Conservation (phyloP, 2,888 invertebrate genomes). For the Athrips mouffetella region DNA sequence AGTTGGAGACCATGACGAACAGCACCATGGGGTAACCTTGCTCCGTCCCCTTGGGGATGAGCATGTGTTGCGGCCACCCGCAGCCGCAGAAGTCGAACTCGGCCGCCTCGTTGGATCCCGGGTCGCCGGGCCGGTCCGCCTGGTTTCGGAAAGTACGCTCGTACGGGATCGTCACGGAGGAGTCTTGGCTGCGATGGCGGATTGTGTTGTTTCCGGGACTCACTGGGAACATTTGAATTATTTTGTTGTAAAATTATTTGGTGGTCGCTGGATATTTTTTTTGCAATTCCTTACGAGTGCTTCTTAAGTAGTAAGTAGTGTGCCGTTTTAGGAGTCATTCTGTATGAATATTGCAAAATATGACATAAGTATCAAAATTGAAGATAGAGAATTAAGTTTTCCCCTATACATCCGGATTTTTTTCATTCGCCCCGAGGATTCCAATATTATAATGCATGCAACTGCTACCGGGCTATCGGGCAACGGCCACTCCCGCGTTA, state of each 20-base stretch:
- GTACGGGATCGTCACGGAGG: constrained; percentile 90
- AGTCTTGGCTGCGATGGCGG: constrained; percentile 81
- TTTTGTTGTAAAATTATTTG: too few relatives aligned
- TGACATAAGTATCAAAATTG: not conserved
- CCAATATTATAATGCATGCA: too few relatives aligned
- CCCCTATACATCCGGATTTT: too few relatives aligned
- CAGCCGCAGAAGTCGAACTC: constrained; percentile 91
- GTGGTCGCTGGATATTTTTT: not conserved
- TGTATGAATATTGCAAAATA: too few relatives aligned
- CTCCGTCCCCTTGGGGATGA: constrained; percentile 84
- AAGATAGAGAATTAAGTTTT: too few relatives aligned
- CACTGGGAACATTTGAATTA: too few relatives aligned
- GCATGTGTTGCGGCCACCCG: constrained; percentile 91
- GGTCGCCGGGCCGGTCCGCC: constrained; percentile 76
- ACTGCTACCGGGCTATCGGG: too few relatives aligned
- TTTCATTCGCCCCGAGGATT: too few relatives aligned
- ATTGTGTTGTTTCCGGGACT: constrained; percentile 83
- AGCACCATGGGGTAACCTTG: constrained; percentile 83
- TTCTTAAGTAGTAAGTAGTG: too few relatives aligned
- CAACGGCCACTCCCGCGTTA: too few relatives aligned
- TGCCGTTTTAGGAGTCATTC: too few relatives aligned
- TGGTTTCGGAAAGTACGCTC: constrained; percentile 89
- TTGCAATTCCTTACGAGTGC: not conserved
- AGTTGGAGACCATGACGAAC: constrained; percentile 89
- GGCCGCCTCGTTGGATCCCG: constrained; percentile 63